Base-by-base conservation (phyloP, 1,140 invertebrate species). In the Polyergus mexicanus region DNA sequence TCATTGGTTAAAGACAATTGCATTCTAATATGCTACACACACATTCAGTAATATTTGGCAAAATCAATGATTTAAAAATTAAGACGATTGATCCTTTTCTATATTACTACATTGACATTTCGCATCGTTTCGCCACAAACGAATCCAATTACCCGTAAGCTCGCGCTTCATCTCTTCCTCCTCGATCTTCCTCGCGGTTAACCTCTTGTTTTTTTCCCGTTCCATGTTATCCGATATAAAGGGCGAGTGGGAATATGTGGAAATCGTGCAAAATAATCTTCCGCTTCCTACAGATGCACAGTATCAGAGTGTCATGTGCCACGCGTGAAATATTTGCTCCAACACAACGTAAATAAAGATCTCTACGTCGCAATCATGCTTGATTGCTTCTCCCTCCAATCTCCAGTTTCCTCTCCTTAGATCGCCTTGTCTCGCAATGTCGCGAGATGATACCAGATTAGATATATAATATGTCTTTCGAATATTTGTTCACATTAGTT, bases 111-210 rank as follows among this genome's bases (percentile, higher is more conserved):
- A 8, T 66, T 66, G 13, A 69, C 8, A 63, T 35, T n/a, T 6
- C 5, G 38, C 10, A 69, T 51, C 10, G 2, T 19, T 32, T 25
- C 6, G 2, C 11, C 11, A 28, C 28, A 38, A 25, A 44, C 2
- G 51, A n/a, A 72, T 51, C 44, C n/a, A 58, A 63, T 84, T 90
- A 93, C 92, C 85, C 63, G 63, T 71, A 8, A 93, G 83, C 51
- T 88, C 74, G 35, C 87, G 66, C 47, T 81, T 90, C 88, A 92
- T 89, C 72, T 91, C 72, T 54, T 90, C 91, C 16, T 72, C 77
- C 54, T 92, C 84, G 28, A 87, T 51, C 7, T 87, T 66, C 22
- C 85, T 86, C 6, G 63, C 25, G 38, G 16, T 83, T 25, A 85
- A 84, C 54, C 71, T 28, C 38, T 89, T 75, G 35, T 16, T 28